Conservation (phyloP, 92 coral and sea anemone species). For the Metridium senile region DNA sequence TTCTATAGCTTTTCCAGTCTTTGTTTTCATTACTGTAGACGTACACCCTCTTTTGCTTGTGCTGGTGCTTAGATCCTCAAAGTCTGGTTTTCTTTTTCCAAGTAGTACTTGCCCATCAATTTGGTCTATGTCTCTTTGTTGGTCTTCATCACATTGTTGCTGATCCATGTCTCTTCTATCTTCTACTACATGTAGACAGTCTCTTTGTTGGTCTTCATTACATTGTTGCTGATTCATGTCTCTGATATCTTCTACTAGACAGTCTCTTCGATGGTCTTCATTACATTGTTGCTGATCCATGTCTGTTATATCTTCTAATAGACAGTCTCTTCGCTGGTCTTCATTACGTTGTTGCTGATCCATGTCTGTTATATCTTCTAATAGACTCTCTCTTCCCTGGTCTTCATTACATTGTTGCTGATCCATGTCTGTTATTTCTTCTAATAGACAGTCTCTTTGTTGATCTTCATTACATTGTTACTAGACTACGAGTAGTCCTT, state of each 20-base stretch:
- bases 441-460: not conserved
- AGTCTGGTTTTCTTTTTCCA: not conserved
- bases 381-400: not conserved
- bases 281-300: not conserved
- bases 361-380: no score
- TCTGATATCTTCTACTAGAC: not conserved
- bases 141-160: not conserved
- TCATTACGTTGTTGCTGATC: not conserved
- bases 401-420: not conserved
- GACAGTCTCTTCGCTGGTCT: not conserved
- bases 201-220: not conserved
- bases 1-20: constrained; percentile 42
- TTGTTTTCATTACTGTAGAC: constrained; percentile 7
- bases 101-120: not conserved
- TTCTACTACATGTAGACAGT: not conserved
- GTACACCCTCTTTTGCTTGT: not conserved
- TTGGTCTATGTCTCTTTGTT: not conserved
- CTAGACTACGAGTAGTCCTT: no score
- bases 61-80: not conserved
- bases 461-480: not conserved
- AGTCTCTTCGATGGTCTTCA: not conserved
- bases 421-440: no score
- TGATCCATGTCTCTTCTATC: not conserved
- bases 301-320: not conserved
- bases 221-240: not conserved